Conservation (phyloP, 1,140 invertebrate species). For the Cardiocondyla obscurior region DNA sequence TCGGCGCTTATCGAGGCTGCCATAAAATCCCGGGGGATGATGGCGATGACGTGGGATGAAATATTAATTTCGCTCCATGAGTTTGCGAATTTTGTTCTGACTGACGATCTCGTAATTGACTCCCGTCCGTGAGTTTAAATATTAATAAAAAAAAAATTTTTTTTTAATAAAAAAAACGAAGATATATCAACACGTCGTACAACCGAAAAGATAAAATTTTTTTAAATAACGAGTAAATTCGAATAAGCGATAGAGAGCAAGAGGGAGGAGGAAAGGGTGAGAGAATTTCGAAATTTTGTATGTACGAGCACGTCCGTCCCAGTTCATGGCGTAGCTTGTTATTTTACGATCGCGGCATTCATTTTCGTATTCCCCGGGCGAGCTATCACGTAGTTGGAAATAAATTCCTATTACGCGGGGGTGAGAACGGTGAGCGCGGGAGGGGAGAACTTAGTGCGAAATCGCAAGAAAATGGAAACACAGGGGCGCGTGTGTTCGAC, state of each 20-base stretch:
- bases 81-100: conserved; percentile 31
- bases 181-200: neutral
- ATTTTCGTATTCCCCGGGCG: conserved; percentile 42
- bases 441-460: conserved; percentile 1
- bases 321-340: conserved; percentile 47
- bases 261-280: neutral
- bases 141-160: neutral
- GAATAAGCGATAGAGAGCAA: neutral
- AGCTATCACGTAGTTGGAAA: conserved; percentile 50
- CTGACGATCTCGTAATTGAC: conserved; percentile 39
- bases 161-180: neutral
- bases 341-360: conserved; percentile 44
- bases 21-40: conserved; percentile 43
- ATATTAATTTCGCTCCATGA: conserved; percentile 44
- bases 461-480: conserved; percentile 48
- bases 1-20: conserved; percentile 45
- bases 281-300: conserved; percentile 16
- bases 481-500: conserved; percentile 2
- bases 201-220: neutral
- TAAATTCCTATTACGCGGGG: conserved; percentile 19
- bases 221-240: neutral
- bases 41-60: conserved; percentile 34
- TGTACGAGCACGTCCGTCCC: conserved; percentile 34
- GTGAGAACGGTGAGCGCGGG: neutral
- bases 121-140: neutral